Percentiles rank a stretch among this genome's conserved stretches.
phyloP scores from a whole-genome alignment of 2,113 vertebrate species.

The Lampris megalopsis region DNA sequence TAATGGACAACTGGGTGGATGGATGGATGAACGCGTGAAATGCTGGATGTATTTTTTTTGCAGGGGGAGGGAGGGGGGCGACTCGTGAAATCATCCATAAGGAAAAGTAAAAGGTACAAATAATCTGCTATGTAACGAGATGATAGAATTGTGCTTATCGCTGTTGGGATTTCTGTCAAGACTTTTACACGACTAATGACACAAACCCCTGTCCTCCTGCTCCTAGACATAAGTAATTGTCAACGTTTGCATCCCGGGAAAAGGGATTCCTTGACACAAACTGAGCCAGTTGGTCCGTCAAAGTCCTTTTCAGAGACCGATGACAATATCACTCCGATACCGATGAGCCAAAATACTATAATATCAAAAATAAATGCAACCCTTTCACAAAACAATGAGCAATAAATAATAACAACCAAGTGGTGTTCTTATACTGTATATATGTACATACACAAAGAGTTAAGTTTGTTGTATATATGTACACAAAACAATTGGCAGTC shows the following conservation, averaged over 20 bases:
- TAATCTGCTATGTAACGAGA: not conserved
- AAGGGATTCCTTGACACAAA: conserved; percentile 36
- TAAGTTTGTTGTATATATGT: conserved; percentile 78
- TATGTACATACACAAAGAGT: conserved; percentile 83
- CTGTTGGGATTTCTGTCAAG: conserved; percentile 49
- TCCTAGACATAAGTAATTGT: conserved; percentile 22
- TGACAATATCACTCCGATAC: conserved; percentile 66
- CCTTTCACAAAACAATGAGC: conserved; percentile 84
- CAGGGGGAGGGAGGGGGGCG: conserved; percentile 15
- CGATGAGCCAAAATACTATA: conserved; percentile 75
- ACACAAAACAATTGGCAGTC: conserved; percentile 73
- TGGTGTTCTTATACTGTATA: conserved; percentile 81
- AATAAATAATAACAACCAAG: conserved; percentile 85
- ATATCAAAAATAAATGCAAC: conserved; percentile 87
- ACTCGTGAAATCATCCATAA: conserved; percentile 14
- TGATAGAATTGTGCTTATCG: conserved; percentile 73
- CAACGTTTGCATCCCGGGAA: conserved; percentile 32
- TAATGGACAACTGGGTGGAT: conserved; percentile 60
- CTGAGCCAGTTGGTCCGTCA: conserved; percentile 76
- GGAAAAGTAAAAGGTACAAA: conserved; percentile 56
- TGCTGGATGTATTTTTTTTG: conserved; percentile 25
- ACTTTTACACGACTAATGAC: conserved; percentile 19
- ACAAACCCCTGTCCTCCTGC: conserved; percentile 37
- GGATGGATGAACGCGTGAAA: conserved; percentile 56
- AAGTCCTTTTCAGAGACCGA: conserved; percentile 46